These are phyloP conservation scores for Sisyra terminalis DNA, from an alignment of 2,888 invertebrate genomes.

Conservation along the genomic window DNA sequence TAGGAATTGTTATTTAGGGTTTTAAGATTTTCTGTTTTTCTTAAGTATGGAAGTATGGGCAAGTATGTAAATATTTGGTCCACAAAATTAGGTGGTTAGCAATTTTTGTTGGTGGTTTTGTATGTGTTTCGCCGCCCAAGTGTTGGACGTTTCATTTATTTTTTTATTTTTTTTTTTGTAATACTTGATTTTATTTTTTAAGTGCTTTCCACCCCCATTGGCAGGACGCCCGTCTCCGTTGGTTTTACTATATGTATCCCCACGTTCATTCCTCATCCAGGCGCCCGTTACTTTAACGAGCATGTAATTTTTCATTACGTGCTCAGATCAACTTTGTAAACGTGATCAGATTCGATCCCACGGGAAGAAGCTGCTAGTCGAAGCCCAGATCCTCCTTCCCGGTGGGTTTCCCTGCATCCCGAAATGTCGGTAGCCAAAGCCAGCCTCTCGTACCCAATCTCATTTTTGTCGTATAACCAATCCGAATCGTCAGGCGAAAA, in stretches of 20 bases:
- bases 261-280: background rate
- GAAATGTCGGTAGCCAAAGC: too few relatives aligned
- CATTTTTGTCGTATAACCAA: too few relatives aligned
- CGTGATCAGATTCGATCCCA: slow-evolving; percentile 30
- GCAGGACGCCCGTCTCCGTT: too few relatives aligned
- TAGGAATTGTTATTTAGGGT: too few relatives aligned
- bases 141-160: background rate
- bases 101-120: background rate
- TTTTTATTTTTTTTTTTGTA: background rate
- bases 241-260: background rate
- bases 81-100: too few relatives aligned
- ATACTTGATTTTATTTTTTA: slow-evolving; percentile 1
- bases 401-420: too few relatives aligned
- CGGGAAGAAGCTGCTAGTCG: background rate
- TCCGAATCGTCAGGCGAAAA: too few relatives aligned
- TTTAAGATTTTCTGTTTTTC: too few relatives aligned
- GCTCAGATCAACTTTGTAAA: slow-evolving; percentile 41
- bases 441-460: too few relatives aligned
- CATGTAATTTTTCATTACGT: slow-evolving; percentile 51
- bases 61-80: too few relatives aligned
- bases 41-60: too few relatives aligned
- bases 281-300: slow-evolving; percentile 10
- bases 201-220: background rate
- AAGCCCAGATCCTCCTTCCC: too few relatives aligned
- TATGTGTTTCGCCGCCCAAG: background rate